Percentiles rank a stretch among this genome's conserved stretches.
These are phyloP conservation scores for Perodicticus potto DNA, from an alignment of 2,797 vertebrate genomes.

Conservation along the genomic window DNA sequence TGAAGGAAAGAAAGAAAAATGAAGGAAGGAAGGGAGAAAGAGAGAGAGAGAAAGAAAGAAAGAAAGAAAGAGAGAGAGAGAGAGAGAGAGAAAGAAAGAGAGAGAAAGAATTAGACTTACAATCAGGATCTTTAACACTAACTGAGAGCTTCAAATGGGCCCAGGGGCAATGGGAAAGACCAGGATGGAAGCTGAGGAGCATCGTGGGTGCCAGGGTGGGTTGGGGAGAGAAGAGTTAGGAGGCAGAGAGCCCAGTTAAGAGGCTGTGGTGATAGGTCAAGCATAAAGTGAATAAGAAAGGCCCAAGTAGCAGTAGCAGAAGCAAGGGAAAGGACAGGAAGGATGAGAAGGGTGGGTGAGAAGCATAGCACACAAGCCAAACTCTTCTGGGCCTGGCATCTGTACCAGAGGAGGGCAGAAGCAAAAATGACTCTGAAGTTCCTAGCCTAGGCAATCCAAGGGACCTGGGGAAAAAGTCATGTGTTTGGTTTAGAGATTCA, in stretches of 20 bases:
- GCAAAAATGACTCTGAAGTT: constrained; percentile 18
- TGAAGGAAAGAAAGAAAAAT: no score
- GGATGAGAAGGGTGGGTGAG: not conserved
- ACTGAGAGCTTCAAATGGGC: not conserved
- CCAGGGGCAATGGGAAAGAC: not conserved
- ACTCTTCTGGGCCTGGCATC: not conserved
- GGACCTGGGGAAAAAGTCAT: not conserved
- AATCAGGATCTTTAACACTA: not conserved
- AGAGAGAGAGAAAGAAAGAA: no score
- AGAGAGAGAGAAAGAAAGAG: no score
- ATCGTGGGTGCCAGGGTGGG: not conserved
- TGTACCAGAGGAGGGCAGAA: not conserved
- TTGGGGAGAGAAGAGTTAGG: not conserved
- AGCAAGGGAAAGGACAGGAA: not conserved
- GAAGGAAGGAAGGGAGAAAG: no score
- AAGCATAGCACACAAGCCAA: not conserved
- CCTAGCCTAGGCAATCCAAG: not conserved
- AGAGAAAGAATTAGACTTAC: not conserved
- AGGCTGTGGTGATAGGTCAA: not conserved
- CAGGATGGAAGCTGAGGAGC: not conserved
- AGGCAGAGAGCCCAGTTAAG: not conserved
- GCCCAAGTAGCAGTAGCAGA: not conserved
- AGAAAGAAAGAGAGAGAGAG: no score
- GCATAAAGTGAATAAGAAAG: not conserved
- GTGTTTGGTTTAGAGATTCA: not conserved